Conservation (phyloP, 2,888 invertebrate genomes). For the Nematopogon swammerdamellus region DNA sequence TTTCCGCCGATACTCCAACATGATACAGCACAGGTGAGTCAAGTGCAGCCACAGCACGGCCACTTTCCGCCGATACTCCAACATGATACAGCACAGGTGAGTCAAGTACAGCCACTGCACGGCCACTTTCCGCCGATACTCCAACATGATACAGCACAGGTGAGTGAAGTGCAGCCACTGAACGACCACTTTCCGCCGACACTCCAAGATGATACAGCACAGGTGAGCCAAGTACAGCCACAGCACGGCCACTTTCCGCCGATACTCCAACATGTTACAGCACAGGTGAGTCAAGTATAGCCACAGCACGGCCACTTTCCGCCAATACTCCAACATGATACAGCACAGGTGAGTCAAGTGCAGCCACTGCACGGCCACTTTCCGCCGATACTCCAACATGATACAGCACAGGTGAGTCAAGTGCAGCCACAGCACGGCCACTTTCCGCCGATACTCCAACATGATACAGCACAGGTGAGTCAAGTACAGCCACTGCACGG, state of each 20-base stretch:
- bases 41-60: conserved; percentile 73
- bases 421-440: conserved; percentile 79
- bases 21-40: conserved; percentile 72
- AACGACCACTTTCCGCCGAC: conserved; percentile 74
- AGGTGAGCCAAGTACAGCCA: conserved; percentile 33
- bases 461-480: conserved; percentile 67
- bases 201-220: conserved; percentile 84
- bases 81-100: conserved; percentile 72
- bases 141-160: conserved; percentile 73
- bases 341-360: conserved; percentile 79
- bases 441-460: too few relatives aligned
- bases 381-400: conserved; percentile 79
- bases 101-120: conserved; percentile 73
- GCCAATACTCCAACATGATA: too few relatives aligned
- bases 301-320: conserved; percentile 73
- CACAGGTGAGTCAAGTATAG: conserved; percentile 71
- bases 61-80: conserved; percentile 83
- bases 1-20: conserved; percentile 79
- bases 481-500: conserved; percentile 82
- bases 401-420: conserved; percentile 74
- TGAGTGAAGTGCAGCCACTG: conserved; percentile 80
- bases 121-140: too few relatives aligned
- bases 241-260: conserved; percentile 65
- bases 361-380: conserved; percentile 69
- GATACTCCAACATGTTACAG: conserved; percentile 82